phyloP scores from a whole-genome alignment of 2,888 invertebrate species.

The Erebia ligea region DNA sequence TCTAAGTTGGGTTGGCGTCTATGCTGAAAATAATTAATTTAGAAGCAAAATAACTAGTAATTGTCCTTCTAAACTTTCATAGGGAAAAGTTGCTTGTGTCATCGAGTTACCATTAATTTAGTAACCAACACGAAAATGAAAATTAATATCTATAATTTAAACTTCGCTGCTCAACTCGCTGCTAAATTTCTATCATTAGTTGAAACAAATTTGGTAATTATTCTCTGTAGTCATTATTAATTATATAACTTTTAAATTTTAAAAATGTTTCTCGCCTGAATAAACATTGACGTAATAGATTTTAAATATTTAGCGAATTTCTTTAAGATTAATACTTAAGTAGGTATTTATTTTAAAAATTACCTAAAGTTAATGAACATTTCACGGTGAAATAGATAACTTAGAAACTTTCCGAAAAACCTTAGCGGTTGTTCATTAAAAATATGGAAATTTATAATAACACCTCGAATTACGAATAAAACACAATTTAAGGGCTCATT shows the following conservation, averaged over 20 bases:
- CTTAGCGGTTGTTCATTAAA: neutral
- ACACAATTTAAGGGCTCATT: slow-evolving; percentile 21
- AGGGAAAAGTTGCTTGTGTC: neutral
- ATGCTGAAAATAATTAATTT: neutral
- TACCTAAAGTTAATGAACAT: no score
- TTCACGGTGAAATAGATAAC: neutral
- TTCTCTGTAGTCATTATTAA: neutral
- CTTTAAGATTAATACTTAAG: no score
- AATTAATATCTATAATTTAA: slow-evolving; percentile 5
- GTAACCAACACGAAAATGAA: neutral
- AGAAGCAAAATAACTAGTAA: neutral
- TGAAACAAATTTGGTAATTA: neutral
- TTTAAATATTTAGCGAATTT: no score
- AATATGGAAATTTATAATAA: slow-evolving; percentile 19
- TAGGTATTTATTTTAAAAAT: no score
- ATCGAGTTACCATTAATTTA: slow-evolving; percentile 6
- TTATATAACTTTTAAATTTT: neutral
- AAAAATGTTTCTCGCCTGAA: neutral
- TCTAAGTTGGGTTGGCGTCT: neutral
- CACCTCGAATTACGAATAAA: slow-evolving; percentile 14
- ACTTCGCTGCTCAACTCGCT: neutral
- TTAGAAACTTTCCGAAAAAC: neutral
- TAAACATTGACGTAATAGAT: no score
- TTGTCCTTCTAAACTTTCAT: slow-evolving; percentile 6
- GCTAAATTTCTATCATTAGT: slow-evolving; percentile 9